Evolutionary conservation across 2,797 vertebrate species (phyloP), one percentile per base, ranked within the genome.

Genomic region (Rachycentron canadum): DNA sequence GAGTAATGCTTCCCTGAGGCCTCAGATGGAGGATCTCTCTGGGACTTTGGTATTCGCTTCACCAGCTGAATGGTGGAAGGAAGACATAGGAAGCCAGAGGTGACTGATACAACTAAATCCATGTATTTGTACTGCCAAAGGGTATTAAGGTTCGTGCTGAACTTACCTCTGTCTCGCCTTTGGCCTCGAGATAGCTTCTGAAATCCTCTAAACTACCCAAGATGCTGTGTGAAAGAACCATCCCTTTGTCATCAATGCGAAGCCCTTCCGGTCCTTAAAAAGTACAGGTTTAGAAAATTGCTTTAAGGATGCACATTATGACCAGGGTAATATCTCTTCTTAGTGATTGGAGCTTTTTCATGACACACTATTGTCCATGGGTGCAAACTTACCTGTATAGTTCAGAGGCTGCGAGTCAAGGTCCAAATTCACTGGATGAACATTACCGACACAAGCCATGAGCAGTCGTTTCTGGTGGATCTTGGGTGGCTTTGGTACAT

Each of bases 141-240:
- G 32, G 3, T 32, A 32, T 7, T 32, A 7, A 73, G 25, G 14
- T 14, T 36, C 19, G 13, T 26, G 2, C 38, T 53, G 28, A 71
- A 40, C 47, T 30, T 82, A 98, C 98, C 95, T 94, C 90, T 19
- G 72, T 71, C 43, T 96, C 94, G 71, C 95, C 95, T 91, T 90
- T 95, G 78, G 90, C 87, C 84, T 95, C 57, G 69, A 96, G 95
- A 84, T 96, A 96, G 81, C 61, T 92, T 87, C 71, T 96, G 50
- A 97, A 96, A 74, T 96, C 96, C 67, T 96, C 93, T 63, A 97
- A 92, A 79, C 81, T 96, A 78, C 97, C 97, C 92, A 99, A 90
- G 82, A 99, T 96, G 82, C 95, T 96, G 84, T 98, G 97, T 3
- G 97, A 94, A 78, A 97, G 94, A 81, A 98, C 84, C 90, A 94